phyloP scores from a whole-genome alignment of 2,888 invertebrate genomes.

The Odontothrips loti region DNA sequence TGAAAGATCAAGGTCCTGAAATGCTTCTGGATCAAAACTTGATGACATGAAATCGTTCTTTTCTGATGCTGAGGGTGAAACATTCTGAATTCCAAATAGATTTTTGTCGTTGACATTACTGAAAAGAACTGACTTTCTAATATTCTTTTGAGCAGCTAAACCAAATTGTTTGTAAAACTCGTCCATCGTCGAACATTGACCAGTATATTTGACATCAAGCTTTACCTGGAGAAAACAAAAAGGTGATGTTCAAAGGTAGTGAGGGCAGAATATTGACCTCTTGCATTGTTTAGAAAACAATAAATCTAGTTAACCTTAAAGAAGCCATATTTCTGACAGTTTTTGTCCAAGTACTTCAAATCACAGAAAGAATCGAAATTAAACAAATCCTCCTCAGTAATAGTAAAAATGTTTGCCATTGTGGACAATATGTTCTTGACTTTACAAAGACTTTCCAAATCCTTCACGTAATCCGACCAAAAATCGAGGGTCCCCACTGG shows the following conservation, averaged over 20 bases:
- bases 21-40: neutral
- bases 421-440: too few species aligned
- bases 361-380: too few species aligned
- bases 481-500: too few species aligned
- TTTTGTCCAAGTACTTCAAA: too few species aligned
- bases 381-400: too few species aligned
- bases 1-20: neutral
- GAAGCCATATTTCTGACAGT: too few species aligned
- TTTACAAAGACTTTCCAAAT: too few species aligned
- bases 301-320: neutral
- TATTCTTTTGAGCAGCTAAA: neutral
- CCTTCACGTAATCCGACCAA: too few species aligned
- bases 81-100: neutral
- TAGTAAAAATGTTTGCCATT: too few species aligned
- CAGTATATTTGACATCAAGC: neutral
- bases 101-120: neutral
- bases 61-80: neutral
- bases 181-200: neutral
- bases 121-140: neutral
- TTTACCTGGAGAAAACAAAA: neutral
- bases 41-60: neutral
- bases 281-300: neutral
- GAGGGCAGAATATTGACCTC: neutral
- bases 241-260: neutral
- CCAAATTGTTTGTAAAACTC: neutral